These are phyloP conservation scores for Sycophaga agraensis DNA, from an alignment of 1,140 invertebrate species.

Conservation along the genomic window DNA sequence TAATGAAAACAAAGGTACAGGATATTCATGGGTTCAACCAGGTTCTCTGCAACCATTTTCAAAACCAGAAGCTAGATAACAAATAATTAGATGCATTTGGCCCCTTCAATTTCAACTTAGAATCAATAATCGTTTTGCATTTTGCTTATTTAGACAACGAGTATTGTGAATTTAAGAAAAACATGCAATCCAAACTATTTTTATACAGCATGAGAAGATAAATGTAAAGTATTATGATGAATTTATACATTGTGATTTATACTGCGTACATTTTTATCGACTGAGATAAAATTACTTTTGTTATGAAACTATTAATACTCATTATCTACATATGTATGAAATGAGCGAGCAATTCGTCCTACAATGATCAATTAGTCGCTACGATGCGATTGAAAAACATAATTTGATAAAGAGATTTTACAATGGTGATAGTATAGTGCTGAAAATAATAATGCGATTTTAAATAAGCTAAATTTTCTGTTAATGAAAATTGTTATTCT, in stretches of 20 bases:
- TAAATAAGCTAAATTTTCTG: constrained; percentile 13
- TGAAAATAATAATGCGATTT: constrained; percentile 9
- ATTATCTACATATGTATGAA: neutral
- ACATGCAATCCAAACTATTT: constrained; percentile 17
- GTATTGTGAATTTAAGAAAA: neutral
- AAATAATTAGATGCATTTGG: constrained; percentile 5
- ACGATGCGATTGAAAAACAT: constrained; percentile 19
- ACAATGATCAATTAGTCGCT: constrained; percentile 21
- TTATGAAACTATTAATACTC: constrained; percentile 23
- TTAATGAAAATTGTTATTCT: constrained; percentile 18
- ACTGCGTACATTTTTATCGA: constrained; percentile 23
- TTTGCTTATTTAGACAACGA: neutral
- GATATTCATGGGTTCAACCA: constrained; percentile 75
- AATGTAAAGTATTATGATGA: constrained; percentile 3
- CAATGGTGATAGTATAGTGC: neutral
- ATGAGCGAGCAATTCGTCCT: constrained; percentile 13
- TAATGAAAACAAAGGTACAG: constrained; percentile 48
- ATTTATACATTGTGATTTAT: constrained; percentile 15
- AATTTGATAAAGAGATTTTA: constrained; percentile 13
- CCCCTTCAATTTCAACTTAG: neutral
- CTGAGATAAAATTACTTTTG: constrained; percentile 20
- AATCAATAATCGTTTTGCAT: constrained; percentile 1
- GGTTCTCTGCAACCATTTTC: constrained; percentile 73
- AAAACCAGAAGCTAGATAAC: constrained; percentile 58
- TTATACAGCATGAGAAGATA: constrained; percentile 16